Base-by-base conservation (phyloP, 2,797 vertebrate genomes). In the Hozukius guyotensis region DNA sequence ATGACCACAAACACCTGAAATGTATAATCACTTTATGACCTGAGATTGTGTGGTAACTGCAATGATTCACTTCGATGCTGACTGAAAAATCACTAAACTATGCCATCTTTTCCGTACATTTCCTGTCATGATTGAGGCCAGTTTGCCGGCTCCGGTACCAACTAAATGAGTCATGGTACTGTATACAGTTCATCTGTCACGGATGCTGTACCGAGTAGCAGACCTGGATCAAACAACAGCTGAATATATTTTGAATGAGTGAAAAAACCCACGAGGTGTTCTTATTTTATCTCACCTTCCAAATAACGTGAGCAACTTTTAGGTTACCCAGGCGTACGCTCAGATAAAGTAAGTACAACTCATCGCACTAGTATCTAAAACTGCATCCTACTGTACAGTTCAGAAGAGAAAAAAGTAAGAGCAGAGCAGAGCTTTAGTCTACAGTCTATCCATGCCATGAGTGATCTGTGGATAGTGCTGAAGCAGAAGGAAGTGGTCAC, bases 401-500 rank as follows among this genome's bases (percentile, higher is more conserved):
- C 22, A 46, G 38, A 78, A 66, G 69, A 85, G 32, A 62, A 53
- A 78, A 16, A 72, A 78, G 78, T 52, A 31, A 81, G 64, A 82
- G 83, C 77, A 70, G 73, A 91, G 80, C 69, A 74, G 75, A 64
- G 75, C 18, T 82, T 22, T 27, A 65, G 68, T 82, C 67, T 84
- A 62, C 46, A 64, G 4, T 77, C 38, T 42, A 42, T 16, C 83
- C 92, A 91, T 94, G 93, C 89, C 66, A 60, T 70, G 46, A 82
- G 60, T 72, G 80, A 72, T 87, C 75, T 76, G 81, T 84, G 81
- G 56, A 81, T 34, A 65, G 82, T 68, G 85, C 83, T 80, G 70
- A 83, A 90, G 88, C 85, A 83, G 74, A 60, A 88, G 72, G 72
- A 82, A 83, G 87, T 73, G 68, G 52, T 88, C 69, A 67, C 69